Conservation (phyloP, 2,113 vertebrate genomes). For the Lophura nycthemera region DNA sequence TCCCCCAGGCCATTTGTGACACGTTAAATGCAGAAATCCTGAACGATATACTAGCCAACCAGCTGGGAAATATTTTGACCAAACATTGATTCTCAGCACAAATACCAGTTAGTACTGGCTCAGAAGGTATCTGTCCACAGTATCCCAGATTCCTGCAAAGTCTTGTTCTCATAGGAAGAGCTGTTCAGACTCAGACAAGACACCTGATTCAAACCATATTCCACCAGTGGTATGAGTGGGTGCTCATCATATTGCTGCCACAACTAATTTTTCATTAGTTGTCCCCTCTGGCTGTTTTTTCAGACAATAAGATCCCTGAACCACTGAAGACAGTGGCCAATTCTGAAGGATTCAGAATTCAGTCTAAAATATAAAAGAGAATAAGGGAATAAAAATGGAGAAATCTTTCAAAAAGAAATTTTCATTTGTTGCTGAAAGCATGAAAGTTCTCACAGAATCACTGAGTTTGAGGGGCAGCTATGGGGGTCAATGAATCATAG, state of each 20-base stretch:
- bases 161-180: not conserved
- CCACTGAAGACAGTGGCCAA: not conserved
- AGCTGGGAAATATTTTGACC: not conserved
- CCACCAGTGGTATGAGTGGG: not conserved
- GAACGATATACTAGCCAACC: not conserved
- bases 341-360: not conserved
- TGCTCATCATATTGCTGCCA: not conserved
- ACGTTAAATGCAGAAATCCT: not conserved
- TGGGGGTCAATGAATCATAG: too few relatives aligned
- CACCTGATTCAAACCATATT: not conserved
- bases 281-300: not conserved
- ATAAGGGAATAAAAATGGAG: not conserved
- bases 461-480: not conserved
- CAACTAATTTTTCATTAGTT: not conserved
- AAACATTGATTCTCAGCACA: not conserved
- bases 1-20: not conserved
- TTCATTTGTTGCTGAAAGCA: not conserved
- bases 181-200: not conserved
- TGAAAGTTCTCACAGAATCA: not conserved
- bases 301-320: not conserved
- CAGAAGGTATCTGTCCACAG: not conserved
- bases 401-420: not conserved
- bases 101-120: not conserved
- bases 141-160: not conserved
- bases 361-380: not conserved